Conservation (phyloP, 2,113 vertebrate species). For the Burhinus bistriatus region DNA sequence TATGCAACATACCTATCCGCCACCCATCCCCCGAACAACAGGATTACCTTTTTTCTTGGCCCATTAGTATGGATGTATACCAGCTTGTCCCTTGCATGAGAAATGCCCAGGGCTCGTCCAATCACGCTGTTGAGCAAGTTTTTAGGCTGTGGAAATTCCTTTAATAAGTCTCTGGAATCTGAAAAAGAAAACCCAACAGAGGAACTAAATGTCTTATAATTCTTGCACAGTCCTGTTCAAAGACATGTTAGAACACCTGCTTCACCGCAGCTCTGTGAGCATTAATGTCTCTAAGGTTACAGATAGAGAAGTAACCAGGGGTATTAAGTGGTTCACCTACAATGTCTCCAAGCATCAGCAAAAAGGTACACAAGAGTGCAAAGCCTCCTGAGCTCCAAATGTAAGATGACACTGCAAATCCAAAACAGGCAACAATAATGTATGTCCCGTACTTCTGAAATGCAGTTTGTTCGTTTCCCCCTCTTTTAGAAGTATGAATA, state of each 20-base stretch:
- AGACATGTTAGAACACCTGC: neutral
- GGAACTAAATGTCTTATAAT: neutral
- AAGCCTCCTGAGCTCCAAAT: neutral
- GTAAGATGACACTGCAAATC: neutral
- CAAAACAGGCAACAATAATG: neutral
- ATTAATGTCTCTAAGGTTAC: neutral
- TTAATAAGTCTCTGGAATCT: slow-evolving; percentile 74
- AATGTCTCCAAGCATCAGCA: neutral
- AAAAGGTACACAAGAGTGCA: neutral
- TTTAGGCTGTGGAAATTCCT: slow-evolving; percentile 92
- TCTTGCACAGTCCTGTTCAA: neutral
- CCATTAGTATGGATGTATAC: slow-evolving; percentile 86
- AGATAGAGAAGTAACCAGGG: neutral
- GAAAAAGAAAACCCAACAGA: slow-evolving; percentile 43
- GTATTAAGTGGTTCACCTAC: neutral
- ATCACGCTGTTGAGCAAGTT: slow-evolving; percentile 84
- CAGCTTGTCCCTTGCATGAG: slow-evolving; percentile 81
- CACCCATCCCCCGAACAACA: neutral
- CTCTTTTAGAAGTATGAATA: neutral
- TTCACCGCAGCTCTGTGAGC: neutral
- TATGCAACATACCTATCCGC: rapidly evolving
- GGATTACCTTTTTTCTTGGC: slow-evolving; percentile 83
- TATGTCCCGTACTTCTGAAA: neutral
- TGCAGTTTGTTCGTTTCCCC: rapidly evolving
- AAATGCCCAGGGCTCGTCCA: slow-evolving; percentile 81